Evolutionary conservation across 2,888 invertebrate species (phyloP).

Genomic region (Listrodromus nycthemerus): DNA sequence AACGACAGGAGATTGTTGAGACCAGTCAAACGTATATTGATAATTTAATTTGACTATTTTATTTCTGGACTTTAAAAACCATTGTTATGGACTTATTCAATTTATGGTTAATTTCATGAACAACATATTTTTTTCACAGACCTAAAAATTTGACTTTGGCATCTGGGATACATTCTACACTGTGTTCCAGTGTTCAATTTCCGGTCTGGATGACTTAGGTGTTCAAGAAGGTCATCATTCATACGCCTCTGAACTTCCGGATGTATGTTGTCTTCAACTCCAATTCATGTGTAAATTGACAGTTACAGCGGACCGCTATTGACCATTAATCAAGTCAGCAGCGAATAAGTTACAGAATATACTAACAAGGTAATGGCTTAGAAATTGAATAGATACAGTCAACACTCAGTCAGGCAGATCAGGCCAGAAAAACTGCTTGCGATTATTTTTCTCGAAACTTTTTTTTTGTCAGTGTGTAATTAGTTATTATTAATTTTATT

Average conservation of each 20-base stretch:
- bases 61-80: too few relatives aligned
- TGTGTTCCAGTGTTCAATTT: neutral
- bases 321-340: neutral
- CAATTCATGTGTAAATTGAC: neutral
- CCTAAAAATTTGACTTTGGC: neutral
- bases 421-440: neutral
- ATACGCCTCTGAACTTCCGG: neutral
- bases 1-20: neutral
- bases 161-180: neutral
- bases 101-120: neutral
- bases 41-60: neutral
- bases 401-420: neutral
- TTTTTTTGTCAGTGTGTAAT: too few relatives aligned
- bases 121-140: neutral
- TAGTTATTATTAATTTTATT: neutral
- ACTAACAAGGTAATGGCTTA: neutral
- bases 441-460: neutral
- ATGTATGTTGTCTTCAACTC: neutral
- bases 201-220: neutral
- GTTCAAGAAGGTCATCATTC: neutral
- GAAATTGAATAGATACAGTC: neutral
- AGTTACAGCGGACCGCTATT: neutral
- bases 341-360: neutral
- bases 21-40: neutral
- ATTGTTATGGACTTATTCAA: neutral